Evolutionary conservation across 2,113 vertebrate genomes (phyloP), one percentile per base, ranked within the genome.

Genomic region (Hemiscyllium ocellatum): DNA sequence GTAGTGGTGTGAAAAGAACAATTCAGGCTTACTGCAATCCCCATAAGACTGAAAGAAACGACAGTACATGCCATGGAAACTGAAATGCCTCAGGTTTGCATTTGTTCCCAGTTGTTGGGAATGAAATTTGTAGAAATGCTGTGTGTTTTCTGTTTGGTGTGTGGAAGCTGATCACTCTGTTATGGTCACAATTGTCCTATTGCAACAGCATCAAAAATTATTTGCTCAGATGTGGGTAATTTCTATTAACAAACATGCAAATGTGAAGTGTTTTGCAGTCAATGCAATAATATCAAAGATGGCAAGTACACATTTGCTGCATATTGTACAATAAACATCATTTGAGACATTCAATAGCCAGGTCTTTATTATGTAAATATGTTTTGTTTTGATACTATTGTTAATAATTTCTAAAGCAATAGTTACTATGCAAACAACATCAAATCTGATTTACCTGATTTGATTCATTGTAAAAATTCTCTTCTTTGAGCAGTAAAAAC

Each of bases 331-430:
- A 90, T 90, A 90, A 65, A 29, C 87, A 65, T n/a, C 87, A 65
- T 65, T 65, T 65, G 47, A 65, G 29, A 90, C 56, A 90, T 65
- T 90, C 87, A 89, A 13, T 56, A 89, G 56, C 24, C 61, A 29
- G 29, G 65, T 65, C 87, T 65, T 65, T 65, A 65, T 90, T 56
- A 65, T 90, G 52, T 65, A 90, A 90, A 90, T 61, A 90, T 65
- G 26, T 33, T 90, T 83, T 56, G 26, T 90, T 61, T 26, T 90
- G 87, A 90, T 90, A 29, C 56, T 29, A 65, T 90, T 90, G 87
- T 90, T 65, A 90, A 90, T 65, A 56, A 90, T 90, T 66, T 70
- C 68, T 47, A 17, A 94, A 94, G n/a, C 68, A 70, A 94, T 94
- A 68, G 3, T 94, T 70, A 68, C 70, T 47, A 24, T 42, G 47